phyloP scores from a whole-genome alignment of 1,140 invertebrate species.

The Pogonomyrmex barbatus region DNA sequence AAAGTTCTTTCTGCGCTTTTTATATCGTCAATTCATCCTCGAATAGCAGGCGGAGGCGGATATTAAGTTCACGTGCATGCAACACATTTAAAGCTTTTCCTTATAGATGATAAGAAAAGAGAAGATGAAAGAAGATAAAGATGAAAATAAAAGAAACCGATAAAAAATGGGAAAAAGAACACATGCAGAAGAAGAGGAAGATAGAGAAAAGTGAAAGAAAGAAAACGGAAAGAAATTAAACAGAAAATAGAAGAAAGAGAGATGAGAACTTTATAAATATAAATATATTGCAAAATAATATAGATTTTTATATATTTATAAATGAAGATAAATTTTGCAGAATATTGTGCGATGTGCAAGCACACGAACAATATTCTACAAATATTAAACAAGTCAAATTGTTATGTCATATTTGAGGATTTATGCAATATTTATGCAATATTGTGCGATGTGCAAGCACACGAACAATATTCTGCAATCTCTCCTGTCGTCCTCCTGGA shows the following conservation, averaged over 20 bases:
- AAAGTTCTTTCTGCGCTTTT: slow-evolving; percentile 77
- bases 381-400: too few relatives aligned
- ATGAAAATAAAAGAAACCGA: background rate
- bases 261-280: background rate
- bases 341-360: too few relatives aligned
- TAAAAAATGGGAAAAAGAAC: slow-evolving; percentile 22
- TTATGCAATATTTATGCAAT: too few relatives aligned
- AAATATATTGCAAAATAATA: slow-evolving; percentile 59
- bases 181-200: background rate
- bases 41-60: slow-evolving; percentile 82
- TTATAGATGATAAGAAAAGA: background rate
- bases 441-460: too few relatives aligned
- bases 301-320: slow-evolving; percentile 53
- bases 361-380: too few relatives aligned
- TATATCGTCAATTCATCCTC: slow-evolving; percentile 75
- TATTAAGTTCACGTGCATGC: slow-evolving; percentile 66
- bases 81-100: slow-evolving; percentile 29
- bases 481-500: too few relatives aligned
- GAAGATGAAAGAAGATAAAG: slow-evolving; percentile 7
- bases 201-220: background rate
- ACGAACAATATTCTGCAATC: too few relatives aligned
- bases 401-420: too few relatives aligned
- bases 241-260: slow-evolving; percentile 6
- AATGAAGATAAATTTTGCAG: slow-evolving; percentile 1
- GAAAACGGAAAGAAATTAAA: slow-evolving; percentile 1